phyloP scores from a whole-genome alignment of 1,140 invertebrate genomes.

The Druon quercuslanigerum region DNA sequence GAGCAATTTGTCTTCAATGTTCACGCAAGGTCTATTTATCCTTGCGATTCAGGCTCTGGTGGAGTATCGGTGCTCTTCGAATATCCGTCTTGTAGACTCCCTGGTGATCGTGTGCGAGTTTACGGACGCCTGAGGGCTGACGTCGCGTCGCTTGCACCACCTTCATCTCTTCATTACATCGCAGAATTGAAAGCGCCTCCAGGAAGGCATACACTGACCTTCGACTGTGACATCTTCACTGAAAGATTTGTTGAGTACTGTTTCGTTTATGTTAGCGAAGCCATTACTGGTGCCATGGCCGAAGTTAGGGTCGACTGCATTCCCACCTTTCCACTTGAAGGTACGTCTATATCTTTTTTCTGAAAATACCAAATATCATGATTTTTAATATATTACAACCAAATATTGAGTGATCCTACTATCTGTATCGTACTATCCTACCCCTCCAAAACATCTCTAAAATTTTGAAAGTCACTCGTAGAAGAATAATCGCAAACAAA shows the following conservation, averaged over 20 bases:
- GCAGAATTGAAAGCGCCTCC: slow-evolving; percentile 76
- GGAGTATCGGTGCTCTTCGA: slow-evolving; percentile 86
- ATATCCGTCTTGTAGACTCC: slow-evolving; percentile 87
- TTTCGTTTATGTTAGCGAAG: slow-evolving; percentile 89
- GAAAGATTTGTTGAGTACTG: slow-evolving; percentile 90
- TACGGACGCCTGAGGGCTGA: slow-evolving; percentile 82
- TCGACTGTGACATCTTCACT: slow-evolving; percentile 88
- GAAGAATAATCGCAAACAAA: too few relatives aligned
- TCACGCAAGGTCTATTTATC: slow-evolving; percentile 86
- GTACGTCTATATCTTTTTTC: slow-evolving; percentile 72
- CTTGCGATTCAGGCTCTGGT: slow-evolving; percentile 82
- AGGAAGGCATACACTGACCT: slow-evolving; percentile 84
- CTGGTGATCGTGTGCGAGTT: slow-evolving; percentile 84
- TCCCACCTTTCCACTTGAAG: slow-evolving; percentile 85
- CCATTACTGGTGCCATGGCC: slow-evolving; percentile 86
- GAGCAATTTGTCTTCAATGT: slow-evolving; percentile 89
- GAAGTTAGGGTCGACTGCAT: slow-evolving; percentile 88
- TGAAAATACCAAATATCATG: neutral
- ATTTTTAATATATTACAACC: too few relatives aligned
- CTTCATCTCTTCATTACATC: slow-evolving; percentile 70
- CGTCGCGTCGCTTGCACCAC: slow-evolving; percentile 79
- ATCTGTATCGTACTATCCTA: too few relatives aligned
- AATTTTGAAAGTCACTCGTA: too few relatives aligned
- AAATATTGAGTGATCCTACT: too few relatives aligned
- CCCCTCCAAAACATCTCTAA: too few relatives aligned